Evolutionary conservation across 2,797 vertebrate genomes (phyloP).

Genomic region (Fistularia tabacaria): DNA sequence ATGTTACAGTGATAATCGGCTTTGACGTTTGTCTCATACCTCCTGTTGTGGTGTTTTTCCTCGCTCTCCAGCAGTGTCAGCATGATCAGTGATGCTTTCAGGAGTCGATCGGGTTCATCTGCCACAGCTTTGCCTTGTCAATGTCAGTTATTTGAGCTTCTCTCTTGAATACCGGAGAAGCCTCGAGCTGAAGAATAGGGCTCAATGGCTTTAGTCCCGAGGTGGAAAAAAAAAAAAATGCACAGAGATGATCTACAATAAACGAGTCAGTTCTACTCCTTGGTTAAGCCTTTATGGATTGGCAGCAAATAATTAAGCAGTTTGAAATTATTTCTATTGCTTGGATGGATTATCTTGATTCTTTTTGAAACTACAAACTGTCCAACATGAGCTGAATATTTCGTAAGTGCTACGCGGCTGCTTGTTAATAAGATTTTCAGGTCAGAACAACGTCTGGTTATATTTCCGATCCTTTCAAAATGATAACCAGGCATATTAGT

Average conservation of each 20-base stretch:
- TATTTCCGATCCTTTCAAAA: conserved; percentile 13
- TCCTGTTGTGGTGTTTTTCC: conserved; percentile 7
- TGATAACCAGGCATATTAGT: conserved; percentile 14
- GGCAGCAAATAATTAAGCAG: conserved; percentile 24
- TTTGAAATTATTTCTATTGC: conserved; percentile 26
- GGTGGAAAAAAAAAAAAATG: no score
- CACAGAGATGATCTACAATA: conserved; percentile 3
- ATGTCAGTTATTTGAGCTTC: conserved; percentile 29
- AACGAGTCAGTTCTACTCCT: conserved; percentile 19
- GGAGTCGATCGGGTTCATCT: conserved; percentile 52
- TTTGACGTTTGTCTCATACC: not conserved
- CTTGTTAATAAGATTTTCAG: conserved; percentile 31
- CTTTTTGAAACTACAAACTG: conserved; percentile 5
- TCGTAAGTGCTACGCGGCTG: not conserved
- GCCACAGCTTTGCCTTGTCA: conserved; percentile 36
- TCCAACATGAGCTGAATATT: conserved; percentile 19
- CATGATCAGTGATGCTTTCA: conserved; percentile 43
- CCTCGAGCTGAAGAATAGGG: conserved; percentile 10
- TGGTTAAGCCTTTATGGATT: conserved; percentile 14
- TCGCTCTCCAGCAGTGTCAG: conserved; percentile 13
- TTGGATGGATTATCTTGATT: conserved; percentile 24
- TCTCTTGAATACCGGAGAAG: conserved; percentile 28
- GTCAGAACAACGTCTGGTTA: conserved; percentile 21
- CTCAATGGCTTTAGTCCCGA: conserved; percentile 16
- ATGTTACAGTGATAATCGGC: conserved; percentile 2